phyloP scores from a whole-genome alignment of 2,888 invertebrate species.

The Drosophila kuntzei region DNA sequence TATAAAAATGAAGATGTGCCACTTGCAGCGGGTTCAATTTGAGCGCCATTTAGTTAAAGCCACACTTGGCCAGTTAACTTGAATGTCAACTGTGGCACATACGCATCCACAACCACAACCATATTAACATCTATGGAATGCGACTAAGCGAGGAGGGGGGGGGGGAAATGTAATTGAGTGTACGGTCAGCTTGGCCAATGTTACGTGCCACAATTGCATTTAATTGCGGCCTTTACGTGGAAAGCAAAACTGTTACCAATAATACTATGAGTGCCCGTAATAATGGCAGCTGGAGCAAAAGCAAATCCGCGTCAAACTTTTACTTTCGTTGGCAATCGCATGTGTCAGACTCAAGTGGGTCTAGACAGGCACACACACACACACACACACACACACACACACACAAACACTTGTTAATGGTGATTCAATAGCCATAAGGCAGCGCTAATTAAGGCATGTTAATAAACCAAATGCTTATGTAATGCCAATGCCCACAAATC shows the following conservation, averaged over 20 bases:
- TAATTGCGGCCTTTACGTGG: conserved; percentile 68
- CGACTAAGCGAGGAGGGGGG: conserved; percentile 1
- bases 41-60: conserved; percentile 64
- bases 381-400: conserved; percentile 2
- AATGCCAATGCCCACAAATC: conserved; percentile 41
- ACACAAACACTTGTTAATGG: conserved; percentile 33
- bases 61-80: conserved; percentile 52
- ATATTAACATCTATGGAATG: conserved; percentile 24
- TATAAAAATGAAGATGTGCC: conserved; percentile 68
- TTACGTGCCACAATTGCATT: conserved; percentile 67
- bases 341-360: conserved; percentile 29
- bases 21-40: conserved; percentile 64
- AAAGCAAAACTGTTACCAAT: conserved; percentile 59
- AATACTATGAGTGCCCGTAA: conserved; percentile 35
- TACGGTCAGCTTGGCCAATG: conserved; percentile 52
- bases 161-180: conserved; percentile 1
- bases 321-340: conserved; percentile 58
- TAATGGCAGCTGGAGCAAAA: conserved; percentile 43
- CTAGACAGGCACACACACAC: not conserved
- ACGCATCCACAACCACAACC: conserved; percentile 48
- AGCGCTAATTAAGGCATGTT: conserved; percentile 61
- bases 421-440: conserved; percentile 42
- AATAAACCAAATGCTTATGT: conserved; percentile 68
- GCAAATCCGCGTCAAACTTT: conserved; percentile 61
- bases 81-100: conserved; percentile 69